Conservation (phyloP, 2,797 vertebrate genomes). For the Hephaestus fuliginosus region DNA sequence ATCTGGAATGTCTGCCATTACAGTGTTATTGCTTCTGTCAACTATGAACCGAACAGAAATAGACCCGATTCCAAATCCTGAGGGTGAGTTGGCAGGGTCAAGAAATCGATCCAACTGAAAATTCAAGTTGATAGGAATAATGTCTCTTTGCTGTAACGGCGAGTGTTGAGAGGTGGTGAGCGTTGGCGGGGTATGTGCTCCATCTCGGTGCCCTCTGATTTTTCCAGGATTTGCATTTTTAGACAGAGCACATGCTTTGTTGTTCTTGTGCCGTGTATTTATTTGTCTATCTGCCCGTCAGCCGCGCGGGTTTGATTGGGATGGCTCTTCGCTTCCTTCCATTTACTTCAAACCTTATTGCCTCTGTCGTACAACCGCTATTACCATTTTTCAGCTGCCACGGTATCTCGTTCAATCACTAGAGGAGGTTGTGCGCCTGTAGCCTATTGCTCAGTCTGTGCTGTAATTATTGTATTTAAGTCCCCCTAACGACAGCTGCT, state of each 20-base stretch:
- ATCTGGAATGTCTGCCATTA: conserved; percentile 16
- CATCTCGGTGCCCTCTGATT: not conserved
- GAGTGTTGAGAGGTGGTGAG: not conserved
- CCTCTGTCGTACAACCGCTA: not conserved
- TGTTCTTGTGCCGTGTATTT: not conserved
- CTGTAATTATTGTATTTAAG: conserved; percentile 63
- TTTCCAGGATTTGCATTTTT: not conserved
- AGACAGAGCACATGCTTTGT: not conserved
- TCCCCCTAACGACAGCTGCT: conserved; percentile 60
- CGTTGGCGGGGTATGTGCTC: fast-evolving
- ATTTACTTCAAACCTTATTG: not conserved
- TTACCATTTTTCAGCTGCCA: conserved; percentile 4
- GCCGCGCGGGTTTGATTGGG: not conserved
- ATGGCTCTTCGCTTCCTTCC: not conserved
- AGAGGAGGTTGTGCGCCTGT: conserved; percentile 24
- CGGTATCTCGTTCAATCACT: conserved; percentile 30
- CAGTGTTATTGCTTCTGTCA: conserved; percentile 22
- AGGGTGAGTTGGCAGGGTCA: not conserved
- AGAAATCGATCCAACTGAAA: conserved; percentile 20
- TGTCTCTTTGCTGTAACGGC: not conserved
- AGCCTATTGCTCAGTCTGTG: conserved; percentile 35
- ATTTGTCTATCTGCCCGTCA: not conserved
- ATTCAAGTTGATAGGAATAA: conserved; percentile 3
- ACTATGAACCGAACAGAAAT: conserved; percentile 29
- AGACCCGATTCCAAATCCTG: conserved; percentile 11